Evolutionary conservation across 2,888 invertebrate genomes (phyloP).

Genomic region (Dryobotodes eremita): DNA sequence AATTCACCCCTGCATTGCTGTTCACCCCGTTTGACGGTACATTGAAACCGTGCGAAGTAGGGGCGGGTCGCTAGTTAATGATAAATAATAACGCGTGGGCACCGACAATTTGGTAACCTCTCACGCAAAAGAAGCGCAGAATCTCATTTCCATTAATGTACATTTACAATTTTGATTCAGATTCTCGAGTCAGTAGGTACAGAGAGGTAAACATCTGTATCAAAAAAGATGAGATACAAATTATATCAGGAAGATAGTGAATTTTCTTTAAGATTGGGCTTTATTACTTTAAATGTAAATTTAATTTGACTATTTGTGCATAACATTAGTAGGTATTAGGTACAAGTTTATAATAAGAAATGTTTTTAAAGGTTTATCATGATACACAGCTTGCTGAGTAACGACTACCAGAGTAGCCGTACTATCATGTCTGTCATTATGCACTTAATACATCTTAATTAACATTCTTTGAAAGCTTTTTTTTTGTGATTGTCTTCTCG

Average conservation of each 20-base stretch:
- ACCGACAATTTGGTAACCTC: not conserved
- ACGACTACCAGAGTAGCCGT: too few relatives aligned
- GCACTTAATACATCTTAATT: too few relatives aligned
- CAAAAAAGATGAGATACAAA: slow-evolving; percentile 17
- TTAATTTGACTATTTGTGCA: too few relatives aligned
- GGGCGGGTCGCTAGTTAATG: not conserved
- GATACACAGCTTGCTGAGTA: too few relatives aligned
- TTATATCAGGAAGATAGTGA: not conserved
- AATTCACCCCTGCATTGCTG: too few relatives aligned
- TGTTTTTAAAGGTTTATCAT: too few relatives aligned
- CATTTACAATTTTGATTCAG: slow-evolving; percentile 35
- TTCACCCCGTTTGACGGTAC: too few relatives aligned
- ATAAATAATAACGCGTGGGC: not conserved
- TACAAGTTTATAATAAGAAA: too few relatives aligned
- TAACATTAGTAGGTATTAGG: too few relatives aligned
- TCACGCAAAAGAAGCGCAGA: slow-evolving; percentile 11
- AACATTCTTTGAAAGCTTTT: too few relatives aligned
- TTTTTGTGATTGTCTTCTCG: too few relatives aligned
- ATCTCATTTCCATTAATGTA: slow-evolving; percentile 29
- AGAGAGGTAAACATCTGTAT: slow-evolving; percentile 10
- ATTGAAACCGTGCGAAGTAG: not conserved
- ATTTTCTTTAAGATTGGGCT: not conserved
- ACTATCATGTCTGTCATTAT: too few relatives aligned
- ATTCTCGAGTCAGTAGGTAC: not conserved
- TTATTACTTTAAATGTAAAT: not conserved